A percentile compares a stretch with the other conserved stretches of the same genome.
Conservation (phyloP, 2,888 invertebrate genomes). For the Drosophila ustulata region DNA sequence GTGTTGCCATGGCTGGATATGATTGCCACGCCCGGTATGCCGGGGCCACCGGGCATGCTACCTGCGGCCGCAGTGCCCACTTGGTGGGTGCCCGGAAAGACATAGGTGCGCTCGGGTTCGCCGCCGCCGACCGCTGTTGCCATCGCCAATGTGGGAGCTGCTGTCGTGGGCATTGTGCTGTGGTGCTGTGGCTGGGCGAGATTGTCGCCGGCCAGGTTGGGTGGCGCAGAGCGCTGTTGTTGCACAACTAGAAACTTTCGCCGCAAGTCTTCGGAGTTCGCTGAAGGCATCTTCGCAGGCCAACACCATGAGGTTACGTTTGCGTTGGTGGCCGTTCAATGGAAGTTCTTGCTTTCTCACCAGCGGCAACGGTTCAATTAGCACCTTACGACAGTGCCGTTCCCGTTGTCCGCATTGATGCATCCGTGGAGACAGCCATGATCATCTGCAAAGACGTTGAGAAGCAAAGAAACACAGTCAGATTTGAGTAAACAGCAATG, state of each 20-base stretch:
- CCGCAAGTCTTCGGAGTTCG: conserved; percentile 84
- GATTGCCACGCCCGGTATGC: conserved; percentile 73
- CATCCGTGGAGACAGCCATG: conserved; percentile 30
- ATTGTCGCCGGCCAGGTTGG: conserved; percentile 66
- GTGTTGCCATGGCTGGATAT: conserved; percentile 47
- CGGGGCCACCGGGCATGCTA: conserved; percentile 68
- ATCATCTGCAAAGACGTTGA: conserved; percentile 22
- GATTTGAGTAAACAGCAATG: conserved; percentile 11
- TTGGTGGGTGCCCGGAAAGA: conserved; percentile 81
- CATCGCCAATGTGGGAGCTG: neutral
- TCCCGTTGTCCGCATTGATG: conserved; percentile 21
- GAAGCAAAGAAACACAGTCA: neutral
- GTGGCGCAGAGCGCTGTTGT: conserved; percentile 82
- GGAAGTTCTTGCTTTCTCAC: neutral
- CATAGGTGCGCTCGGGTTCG: conserved; percentile 84
- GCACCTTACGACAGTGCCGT: conserved; percentile 32
- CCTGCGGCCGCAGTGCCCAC: conserved; percentile 57
- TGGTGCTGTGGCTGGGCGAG: conserved; percentile 27
- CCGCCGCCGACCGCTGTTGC: conserved; percentile 26
- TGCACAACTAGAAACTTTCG: conserved; percentile 84
- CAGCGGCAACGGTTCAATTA: conserved; percentile 38
- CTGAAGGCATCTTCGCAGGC: conserved; percentile 83
- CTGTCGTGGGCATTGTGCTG: conserved; percentile 28
- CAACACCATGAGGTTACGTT: conserved; percentile 81
- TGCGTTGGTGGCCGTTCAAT: conserved; percentile 26